These are phyloP conservation scores for Naso thynnoides DNA, from an alignment of 2,797 vertebrate species.

Conservation along the genomic window DNA sequence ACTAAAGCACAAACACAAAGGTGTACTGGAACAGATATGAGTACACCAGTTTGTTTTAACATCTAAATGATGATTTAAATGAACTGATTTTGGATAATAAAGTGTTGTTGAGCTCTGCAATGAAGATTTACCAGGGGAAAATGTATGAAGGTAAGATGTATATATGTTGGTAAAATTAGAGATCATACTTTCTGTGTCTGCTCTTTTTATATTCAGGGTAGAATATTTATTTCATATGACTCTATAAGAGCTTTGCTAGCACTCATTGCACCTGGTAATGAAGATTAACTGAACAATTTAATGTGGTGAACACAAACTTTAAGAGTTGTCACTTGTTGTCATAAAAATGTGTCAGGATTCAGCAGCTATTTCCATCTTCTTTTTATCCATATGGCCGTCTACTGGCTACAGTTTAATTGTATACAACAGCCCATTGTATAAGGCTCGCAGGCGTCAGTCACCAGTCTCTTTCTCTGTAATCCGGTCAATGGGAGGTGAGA, in stretches of 20 bases:
- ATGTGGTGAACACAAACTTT: neutral
- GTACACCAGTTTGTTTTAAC: neutral
- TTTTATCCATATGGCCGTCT: constrained; percentile 3
- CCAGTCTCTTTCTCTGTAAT: constrained; percentile 40
- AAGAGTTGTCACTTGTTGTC: constrained; percentile 21
- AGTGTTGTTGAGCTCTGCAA: constrained; percentile 8
- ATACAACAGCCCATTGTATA: constrained; percentile 14
- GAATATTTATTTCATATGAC: neutral
- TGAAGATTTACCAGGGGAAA: constrained; percentile 42
- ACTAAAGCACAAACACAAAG: neutral
- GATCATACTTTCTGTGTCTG: neutral
- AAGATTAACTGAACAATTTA: constrained; percentile 2
- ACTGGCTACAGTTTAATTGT: neutral
- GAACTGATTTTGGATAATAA: constrained; percentile 9
- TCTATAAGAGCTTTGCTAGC: neutral
- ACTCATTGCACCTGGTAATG: neutral
- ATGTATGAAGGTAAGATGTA: constrained; percentile 60
- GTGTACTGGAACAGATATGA: constrained; percentile 16
- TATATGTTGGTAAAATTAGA: neutral
- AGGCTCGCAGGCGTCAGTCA: neutral
- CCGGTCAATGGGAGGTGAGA: constrained; percentile 26
- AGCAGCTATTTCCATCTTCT: neutral
- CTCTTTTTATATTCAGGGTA: neutral
- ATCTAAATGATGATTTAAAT: no score
- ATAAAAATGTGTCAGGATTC: constrained; percentile 20